Evolutionary conservation across 2,113 vertebrate genomes (phyloP).

Genomic region (Grammomys dolichurus): DNA sequence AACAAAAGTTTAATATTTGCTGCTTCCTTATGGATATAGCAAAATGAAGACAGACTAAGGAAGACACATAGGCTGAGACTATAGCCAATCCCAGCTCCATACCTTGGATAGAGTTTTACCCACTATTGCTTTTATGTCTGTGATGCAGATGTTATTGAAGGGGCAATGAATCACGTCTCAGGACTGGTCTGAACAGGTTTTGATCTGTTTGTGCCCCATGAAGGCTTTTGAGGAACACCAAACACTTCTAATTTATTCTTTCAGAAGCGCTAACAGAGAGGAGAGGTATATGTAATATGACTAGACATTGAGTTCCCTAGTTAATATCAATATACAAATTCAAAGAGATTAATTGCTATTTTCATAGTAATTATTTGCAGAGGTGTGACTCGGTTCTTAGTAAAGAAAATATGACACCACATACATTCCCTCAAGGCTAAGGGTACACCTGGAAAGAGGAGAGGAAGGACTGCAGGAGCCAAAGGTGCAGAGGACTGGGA

Average conservation of each 20-base stretch:
- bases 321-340: neutral
- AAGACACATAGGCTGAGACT: neutral
- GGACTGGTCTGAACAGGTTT: neutral
- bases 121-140: neutral
- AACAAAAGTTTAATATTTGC: neutral
- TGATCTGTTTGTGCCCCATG: neutral
- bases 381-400: neutral
- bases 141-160: neutral
- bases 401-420: neutral
- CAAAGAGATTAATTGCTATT: neutral
- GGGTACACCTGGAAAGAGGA: neutral
- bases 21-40: neutral
- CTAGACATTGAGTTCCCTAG: neutral
- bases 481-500: neutral
- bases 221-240: neutral
- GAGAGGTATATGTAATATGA: neutral
- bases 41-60: neutral
- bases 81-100: neutral
- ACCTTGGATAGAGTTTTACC: neutral
- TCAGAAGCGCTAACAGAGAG: neutral
- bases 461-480: neutral
- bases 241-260: neutral
- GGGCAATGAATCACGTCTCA: neutral
- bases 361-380: neutral
- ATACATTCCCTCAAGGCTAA: neutral